Base-by-base conservation (phyloP, 2,888 invertebrate genomes). In the Nematopogon swammerdamellus region DNA sequence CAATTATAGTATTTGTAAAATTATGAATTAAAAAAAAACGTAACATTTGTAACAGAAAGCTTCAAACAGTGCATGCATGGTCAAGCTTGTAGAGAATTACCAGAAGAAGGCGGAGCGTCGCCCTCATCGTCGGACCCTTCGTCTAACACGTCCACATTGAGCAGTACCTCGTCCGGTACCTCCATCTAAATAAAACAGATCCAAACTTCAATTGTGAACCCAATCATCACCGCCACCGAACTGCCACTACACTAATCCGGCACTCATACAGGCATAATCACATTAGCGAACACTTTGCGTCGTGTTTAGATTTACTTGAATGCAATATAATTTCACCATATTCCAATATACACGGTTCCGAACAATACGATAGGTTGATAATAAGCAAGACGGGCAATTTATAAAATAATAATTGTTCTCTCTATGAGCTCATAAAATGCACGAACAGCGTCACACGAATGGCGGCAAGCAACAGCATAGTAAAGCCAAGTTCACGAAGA, bases 91-190 rank as follows among this genome's bases (percentile, higher is more conserved):
- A 25, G 8, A 8, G 53, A 82, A 84, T 58, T 85, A 79, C 80
- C 80, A 65, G 79, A 73, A 57, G 79, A 76, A 61, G 72, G 77
- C 60, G 74, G 79, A 55, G 72, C 89, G 66, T 88, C 88, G 58
- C 87, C 87, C 59, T 88, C 89, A 53, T 88, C 85, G 62, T 89
- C 89, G 44, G 88, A 88, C 55, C 85, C 87, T 64, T 89, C 89
- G 56, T 86, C 87, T 60, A 88, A 83, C 61, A 88, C 81, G 70
- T 89, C 89, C 80, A 88, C 85, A 67, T 89, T 86, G 67, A 82
- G 66, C 55, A 75, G 72, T 58, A 65, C 72, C 57, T 80, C 81
- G 60, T 81, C 81, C 56, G 68, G 65, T 59, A 72, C 71, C 70
- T 79, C 79, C 79, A 80, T 79, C 79, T 79, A 69, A 56, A 72